A percentile compares a stretch with the other conserved stretches of the same genome.
Evolutionary conservation across 2,797 vertebrate genomes (phyloP).

Genomic region (Neostethus bicornis): DNA sequence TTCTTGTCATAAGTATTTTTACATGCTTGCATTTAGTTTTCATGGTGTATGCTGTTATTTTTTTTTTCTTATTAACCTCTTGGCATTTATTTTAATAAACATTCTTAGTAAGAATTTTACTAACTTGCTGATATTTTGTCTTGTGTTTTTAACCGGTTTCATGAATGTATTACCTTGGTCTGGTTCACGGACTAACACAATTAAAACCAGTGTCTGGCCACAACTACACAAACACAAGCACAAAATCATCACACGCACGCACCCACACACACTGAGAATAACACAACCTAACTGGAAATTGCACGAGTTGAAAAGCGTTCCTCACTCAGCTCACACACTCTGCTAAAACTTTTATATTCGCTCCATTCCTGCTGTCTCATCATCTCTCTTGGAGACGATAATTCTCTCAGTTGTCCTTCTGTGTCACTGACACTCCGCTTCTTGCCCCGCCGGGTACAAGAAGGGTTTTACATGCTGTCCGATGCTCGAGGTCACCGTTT

Average conservation of each 20-base stretch:
- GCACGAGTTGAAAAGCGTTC: slow-evolving; percentile 71
- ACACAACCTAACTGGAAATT: slow-evolving; percentile 71
- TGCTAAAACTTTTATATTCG: slow-evolving; percentile 68
- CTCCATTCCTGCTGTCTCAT: slow-evolving; percentile 61
- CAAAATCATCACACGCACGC: slow-evolving; percentile 23
- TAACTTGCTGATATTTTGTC: slow-evolving; percentile 89
- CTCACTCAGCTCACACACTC: slow-evolving; percentile 68
- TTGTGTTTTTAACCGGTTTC: slow-evolving; percentile 88
- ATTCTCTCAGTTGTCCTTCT: slow-evolving; percentile 46
- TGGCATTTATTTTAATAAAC: slow-evolving; percentile 92
- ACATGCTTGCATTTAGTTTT: slow-evolving; percentile 90
- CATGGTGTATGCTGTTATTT: slow-evolving; percentile 90
- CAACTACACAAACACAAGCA: slow-evolving; percentile 39
- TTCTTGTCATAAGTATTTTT: slow-evolving; percentile 87
- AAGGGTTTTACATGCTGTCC: slow-evolving; percentile 5
- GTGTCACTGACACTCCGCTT: slow-evolving; percentile 43
- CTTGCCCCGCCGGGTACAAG: neutral
- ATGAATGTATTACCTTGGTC: slow-evolving; percentile 85
- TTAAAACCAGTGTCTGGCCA: slow-evolving; percentile 82
- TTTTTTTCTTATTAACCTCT: slow-evolving; percentile 89
- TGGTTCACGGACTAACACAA: slow-evolving; percentile 87
- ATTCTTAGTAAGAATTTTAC: slow-evolving; percentile 91
- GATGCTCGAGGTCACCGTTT: slow-evolving; percentile 38
- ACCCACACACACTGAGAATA: slow-evolving; percentile 26
- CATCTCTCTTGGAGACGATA: slow-evolving; percentile 45